Evolutionary conservation across 2,113 vertebrate genomes (phyloP).

Genomic region (Labeo rohita): DNA sequence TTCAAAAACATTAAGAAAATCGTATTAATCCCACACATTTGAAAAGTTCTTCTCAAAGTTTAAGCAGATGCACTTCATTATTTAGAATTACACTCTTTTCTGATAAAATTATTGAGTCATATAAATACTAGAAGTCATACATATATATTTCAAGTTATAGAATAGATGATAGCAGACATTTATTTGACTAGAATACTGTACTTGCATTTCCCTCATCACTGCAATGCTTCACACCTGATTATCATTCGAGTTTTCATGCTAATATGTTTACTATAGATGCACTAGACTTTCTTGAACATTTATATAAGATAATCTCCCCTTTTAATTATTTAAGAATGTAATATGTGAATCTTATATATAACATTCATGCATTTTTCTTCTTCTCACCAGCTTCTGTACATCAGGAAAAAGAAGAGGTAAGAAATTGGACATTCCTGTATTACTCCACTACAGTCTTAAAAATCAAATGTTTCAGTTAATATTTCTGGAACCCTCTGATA

Average conservation of each 20-base stretch:
- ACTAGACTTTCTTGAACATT: not conserved
- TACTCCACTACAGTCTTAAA: not conserved
- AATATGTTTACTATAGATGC: not conserved
- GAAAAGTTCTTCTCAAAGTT: not conserved
- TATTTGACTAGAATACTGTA: not conserved
- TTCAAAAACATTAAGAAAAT: too few relatives aligned
- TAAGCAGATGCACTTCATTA: not conserved
- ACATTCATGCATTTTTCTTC: not conserved
- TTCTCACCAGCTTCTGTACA: constrained; percentile 89
- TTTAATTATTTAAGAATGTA: not conserved
- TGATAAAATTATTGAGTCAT: not conserved
- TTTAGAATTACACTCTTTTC: not conserved
- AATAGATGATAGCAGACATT: not conserved
- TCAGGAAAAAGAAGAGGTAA: constrained; percentile 96
- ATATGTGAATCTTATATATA: not conserved
- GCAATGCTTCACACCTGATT: not conserved
- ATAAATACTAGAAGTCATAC: not conserved
- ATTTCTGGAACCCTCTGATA: not conserved
- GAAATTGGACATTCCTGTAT: constrained; percentile 43
- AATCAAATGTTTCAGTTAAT: not conserved
- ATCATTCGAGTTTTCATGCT: not conserved
- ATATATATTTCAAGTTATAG: not conserved
- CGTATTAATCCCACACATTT: too few relatives aligned
- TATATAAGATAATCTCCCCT: not conserved
- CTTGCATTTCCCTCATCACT: not conserved